A percentile compares a stretch with the other conserved stretches of the same genome.
Conservation (phyloP, 2,113 vertebrate species). For the Alligator mississippiensis region DNA sequence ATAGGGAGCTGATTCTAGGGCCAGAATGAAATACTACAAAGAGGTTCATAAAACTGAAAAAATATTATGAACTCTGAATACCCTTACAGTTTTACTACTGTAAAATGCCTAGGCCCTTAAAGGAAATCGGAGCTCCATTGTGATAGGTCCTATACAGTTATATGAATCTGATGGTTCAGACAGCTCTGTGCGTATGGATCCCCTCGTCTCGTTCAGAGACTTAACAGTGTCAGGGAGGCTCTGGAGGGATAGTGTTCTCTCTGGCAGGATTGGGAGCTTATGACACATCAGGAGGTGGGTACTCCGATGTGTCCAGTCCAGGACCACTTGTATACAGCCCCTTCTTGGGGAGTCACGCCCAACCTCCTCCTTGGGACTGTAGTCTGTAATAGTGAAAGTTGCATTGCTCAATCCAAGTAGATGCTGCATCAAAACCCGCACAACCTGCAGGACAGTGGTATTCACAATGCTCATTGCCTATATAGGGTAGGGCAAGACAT, state of each 20-base stretch:
- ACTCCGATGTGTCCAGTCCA: too few species aligned
- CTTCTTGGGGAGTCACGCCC: too few species aligned
- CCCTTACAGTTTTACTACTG: not conserved
- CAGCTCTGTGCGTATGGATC: not conserved
- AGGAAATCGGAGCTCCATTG: not conserved
- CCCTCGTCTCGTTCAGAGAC: not conserved
- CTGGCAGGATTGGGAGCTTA: too few species aligned
- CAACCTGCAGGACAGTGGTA: too few species aligned
- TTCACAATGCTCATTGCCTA: too few species aligned
- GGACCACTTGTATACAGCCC: too few species aligned
- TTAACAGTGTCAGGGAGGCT: rapidly evolving
- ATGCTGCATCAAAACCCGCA: too few species aligned
- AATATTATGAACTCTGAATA: not conserved
- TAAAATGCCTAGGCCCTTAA: not conserved
- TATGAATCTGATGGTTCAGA: not conserved
- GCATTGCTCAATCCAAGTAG: too few species aligned
- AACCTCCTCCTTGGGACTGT: too few species aligned
- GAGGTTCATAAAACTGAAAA: rapidly evolving
- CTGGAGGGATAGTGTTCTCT: not conserved
- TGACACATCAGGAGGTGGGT: too few species aligned
- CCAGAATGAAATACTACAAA: not conserved
- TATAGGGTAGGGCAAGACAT: too few species aligned
- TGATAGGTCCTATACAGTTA: not conserved
- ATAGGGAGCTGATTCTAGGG: not conserved
- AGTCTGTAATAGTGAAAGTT: too few species aligned